A percentile compares a stretch with the other conserved stretches of the same genome.
phyloP scores from a whole-genome alignment of 2,113 vertebrate species.

The Xenotilapia longispinis region DNA sequence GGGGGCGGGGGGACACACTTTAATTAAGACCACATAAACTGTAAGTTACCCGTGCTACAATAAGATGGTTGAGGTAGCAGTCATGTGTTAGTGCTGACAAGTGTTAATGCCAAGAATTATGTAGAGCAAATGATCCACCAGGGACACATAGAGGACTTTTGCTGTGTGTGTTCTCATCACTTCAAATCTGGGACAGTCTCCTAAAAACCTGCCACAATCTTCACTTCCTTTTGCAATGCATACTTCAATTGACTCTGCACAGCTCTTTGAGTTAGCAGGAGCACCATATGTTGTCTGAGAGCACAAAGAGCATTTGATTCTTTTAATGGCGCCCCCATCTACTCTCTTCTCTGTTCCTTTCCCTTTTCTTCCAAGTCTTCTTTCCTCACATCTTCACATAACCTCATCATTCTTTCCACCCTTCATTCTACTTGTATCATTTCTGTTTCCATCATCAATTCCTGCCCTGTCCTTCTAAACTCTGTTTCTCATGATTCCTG shows the following conservation, averaged over 20 bases:
- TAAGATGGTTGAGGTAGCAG: neutral
- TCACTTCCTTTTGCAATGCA: neutral
- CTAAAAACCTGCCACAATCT: conserved; percentile 18
- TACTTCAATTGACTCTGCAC: conserved; percentile 6
- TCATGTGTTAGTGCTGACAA: neutral
- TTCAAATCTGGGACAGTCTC: conserved; percentile 43
- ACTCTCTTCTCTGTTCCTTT: neutral
- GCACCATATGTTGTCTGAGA: conserved; percentile 44
- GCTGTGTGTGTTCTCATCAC: conserved; percentile 22
- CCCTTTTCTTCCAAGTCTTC: neutral
- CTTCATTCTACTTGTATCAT: neutral
- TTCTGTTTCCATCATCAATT: neutral
- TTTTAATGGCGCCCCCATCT: conserved; percentile 4
- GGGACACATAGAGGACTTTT: conserved; percentile 10
- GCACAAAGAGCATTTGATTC: conserved; percentile 38
- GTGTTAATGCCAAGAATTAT: conserved; percentile 16
- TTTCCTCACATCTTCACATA: neutral
- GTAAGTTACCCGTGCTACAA: neutral
- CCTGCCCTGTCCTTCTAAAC: neutral
- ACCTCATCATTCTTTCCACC: neutral
- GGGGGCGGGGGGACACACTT: neutral
- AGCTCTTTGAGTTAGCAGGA: conserved; percentile 48
- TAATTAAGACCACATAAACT: neutral
- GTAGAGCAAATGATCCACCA: conserved; percentile 31
- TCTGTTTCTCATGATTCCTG: neutral